Evolutionary conservation across 2,113 vertebrate genomes (phyloP).

Genomic region (Gadus chalcogrammus): DNA sequence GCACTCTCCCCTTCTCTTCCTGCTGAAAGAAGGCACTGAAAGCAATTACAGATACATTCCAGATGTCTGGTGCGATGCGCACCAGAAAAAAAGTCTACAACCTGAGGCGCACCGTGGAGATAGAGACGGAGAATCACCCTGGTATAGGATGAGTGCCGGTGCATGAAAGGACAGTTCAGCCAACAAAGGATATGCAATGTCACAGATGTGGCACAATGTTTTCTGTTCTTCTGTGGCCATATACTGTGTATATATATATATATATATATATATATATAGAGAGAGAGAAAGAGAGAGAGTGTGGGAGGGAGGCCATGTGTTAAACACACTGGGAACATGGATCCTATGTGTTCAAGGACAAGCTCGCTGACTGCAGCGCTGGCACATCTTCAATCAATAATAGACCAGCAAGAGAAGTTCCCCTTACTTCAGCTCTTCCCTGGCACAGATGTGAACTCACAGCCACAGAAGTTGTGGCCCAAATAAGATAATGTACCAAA

Average conservation of each 20-base stretch:
- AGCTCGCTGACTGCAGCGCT: neutral
- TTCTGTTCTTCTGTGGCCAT: conserved; percentile 6
- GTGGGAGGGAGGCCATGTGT: conserved; percentile 3
- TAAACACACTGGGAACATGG: conserved; percentile 16
- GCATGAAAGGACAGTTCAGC: neutral
- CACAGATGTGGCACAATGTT: conserved; percentile 33
- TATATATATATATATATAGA: too few relatives aligned
- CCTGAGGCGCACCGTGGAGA: conserved; percentile 16
- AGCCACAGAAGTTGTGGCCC: neutral
- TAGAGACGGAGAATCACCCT: conserved; percentile 4
- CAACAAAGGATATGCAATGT: conserved; percentile 38
- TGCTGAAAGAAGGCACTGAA: conserved; percentile 42
- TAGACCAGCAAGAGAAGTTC: conserved; percentile 27
- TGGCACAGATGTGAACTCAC: conserved; percentile 23
- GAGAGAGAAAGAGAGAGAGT: neutral
- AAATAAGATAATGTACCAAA: conserved; percentile 20
- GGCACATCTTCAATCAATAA: conserved; percentile 22
- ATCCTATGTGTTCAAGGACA: conserved; percentile 12
- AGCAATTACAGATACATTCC: conserved; percentile 62
- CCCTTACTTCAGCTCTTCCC: conserved; percentile 12
- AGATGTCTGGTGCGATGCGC: conserved; percentile 41
- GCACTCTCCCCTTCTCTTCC: conserved; percentile 28
- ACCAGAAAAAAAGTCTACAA: conserved; percentile 19
- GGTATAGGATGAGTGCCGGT: too few relatives aligned
- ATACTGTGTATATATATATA: neutral